phyloP scores from a whole-genome alignment of 1,140 invertebrate genomes.

The Subanguina moxae region DNA sequence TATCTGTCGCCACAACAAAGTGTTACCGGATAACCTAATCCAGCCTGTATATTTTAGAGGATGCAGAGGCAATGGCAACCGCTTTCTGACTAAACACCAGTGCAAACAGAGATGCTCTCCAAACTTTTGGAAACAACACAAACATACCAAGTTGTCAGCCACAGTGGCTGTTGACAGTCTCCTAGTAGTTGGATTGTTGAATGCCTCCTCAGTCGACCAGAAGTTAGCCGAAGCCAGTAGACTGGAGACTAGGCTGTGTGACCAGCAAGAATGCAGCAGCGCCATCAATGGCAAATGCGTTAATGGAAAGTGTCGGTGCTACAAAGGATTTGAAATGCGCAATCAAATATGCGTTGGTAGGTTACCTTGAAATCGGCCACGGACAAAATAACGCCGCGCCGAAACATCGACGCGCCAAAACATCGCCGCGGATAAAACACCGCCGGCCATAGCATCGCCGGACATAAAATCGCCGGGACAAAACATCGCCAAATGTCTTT shows the following conservation, averaged over 20 bases:
- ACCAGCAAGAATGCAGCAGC: not conserved
- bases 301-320: slow-evolving; percentile 31
- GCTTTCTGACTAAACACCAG: slow-evolving; percentile 24
- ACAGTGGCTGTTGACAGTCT: not conserved
- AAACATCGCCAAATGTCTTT: no score
- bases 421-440: no score
- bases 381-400: no score
- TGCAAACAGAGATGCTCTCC: slow-evolving; percentile 24
- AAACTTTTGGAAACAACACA: slow-evolving; percentile 14
- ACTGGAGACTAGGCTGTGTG: not conserved
- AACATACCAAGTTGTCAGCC: slow-evolving; percentile 18
- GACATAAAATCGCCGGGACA: no score
- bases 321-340: slow-evolving; percentile 27
- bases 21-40: not conserved
- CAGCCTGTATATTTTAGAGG: slow-evolving; percentile 29
- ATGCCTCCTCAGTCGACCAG: not conserved
- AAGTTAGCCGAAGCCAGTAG: not conserved
- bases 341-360: slow-evolving; percentile 20
- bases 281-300: slow-evolving; percentile 21
- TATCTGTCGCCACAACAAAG: no score
- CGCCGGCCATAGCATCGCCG: no score
- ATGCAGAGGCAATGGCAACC: slow-evolving; percentile 31
- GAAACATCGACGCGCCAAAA: no score
- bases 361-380: no score
- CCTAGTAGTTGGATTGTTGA: no score